Evolutionary conservation across 92 coral and sea anemone species (phyloP), one percentile per base, ranked within the genome.

Genomic region (Pocillopora meandrina): DNA sequence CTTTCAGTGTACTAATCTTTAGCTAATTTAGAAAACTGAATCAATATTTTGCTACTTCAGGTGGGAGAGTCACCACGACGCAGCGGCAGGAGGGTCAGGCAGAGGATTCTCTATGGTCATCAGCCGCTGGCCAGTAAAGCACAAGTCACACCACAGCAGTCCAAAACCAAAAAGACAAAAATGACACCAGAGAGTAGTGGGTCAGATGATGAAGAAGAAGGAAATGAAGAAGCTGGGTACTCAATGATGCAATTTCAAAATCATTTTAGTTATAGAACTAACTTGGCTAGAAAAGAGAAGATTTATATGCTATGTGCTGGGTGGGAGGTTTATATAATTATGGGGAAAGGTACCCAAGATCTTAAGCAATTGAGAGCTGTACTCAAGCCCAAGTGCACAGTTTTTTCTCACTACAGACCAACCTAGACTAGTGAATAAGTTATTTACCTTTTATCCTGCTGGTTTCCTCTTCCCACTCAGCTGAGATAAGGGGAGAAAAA

Each of bases 61-160:
- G 52, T 0, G n/a, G 69, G 26, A 2, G 26, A 47, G 73, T 63
- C 97, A 21, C 92, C 92, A 36, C 91, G 97, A 55, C 94, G 94
- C 18, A 93, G 97, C 83, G 94, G 94, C 17, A 86, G 97, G 80
- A 91, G 75, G 82, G 82, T 74, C 18, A 91, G 81, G 68, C 97
- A 93, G 76, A 82, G 94, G 57, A 83, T 93, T 17, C 76, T 93
- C 10, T 93, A 85, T 86, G 97, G 97, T 3, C 97, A 91, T 68
- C 81, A 80, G 49, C 69, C 75, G 23, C 70, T 78, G 34, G 80
- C 68, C 34, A 59, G 90, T 47, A 87, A 82, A 59, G 83, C 79
- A 2, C 76, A 89, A 2, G 63, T 80, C 33, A 61, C 90, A 61
- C 63, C 90, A 36, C 87, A 81, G 80, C 75, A 75, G 58, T 34